phyloP scores from a whole-genome alignment of 2,797 vertebrate genomes.

The Rhinichthys osculus region DNA sequence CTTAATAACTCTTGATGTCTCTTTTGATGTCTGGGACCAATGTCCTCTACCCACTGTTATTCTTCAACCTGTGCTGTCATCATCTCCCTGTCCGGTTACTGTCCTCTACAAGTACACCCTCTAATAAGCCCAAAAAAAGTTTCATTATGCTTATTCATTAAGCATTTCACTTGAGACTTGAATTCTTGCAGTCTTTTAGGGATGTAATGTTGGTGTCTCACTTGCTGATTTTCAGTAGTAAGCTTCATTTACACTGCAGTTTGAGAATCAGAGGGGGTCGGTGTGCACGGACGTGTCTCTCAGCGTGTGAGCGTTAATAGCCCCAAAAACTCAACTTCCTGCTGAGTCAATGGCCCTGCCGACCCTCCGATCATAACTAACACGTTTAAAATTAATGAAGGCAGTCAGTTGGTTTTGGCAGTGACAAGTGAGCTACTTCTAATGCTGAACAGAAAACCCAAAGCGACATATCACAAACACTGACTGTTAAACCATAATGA shows the following conservation, averaged over 20 bases:
- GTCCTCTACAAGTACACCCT: not conserved
- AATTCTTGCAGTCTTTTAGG: slow-evolving; percentile 6
- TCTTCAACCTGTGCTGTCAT: not conserved
- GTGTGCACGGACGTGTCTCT: not conserved
- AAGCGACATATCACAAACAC: not conserved
- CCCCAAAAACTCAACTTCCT: slow-evolving; percentile 19
- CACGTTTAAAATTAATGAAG: not conserved
- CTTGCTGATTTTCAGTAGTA: not conserved
- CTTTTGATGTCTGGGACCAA: not conserved
- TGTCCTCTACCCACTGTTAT: slow-evolving; percentile 10
- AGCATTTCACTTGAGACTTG: not conserved
- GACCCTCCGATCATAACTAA: not conserved
- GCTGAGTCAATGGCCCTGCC: not conserved
- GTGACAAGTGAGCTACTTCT: not conserved
- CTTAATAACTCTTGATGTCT: not conserved
- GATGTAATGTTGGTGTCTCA: not conserved
- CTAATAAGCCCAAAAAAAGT: not conserved
- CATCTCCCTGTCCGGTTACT: not conserved
- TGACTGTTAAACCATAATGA: not conserved
- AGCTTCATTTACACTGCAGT: slow-evolving; percentile 18
- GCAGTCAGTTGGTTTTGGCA: not conserved
- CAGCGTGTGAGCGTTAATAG: slow-evolving; percentile 6
- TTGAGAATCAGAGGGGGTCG: not conserved
- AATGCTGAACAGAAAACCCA: not conserved
- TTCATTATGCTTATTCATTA: not conserved